Evolutionary conservation across 2,888 invertebrate species (phyloP).

Genomic region (Crossocerus cetratus): DNA sequence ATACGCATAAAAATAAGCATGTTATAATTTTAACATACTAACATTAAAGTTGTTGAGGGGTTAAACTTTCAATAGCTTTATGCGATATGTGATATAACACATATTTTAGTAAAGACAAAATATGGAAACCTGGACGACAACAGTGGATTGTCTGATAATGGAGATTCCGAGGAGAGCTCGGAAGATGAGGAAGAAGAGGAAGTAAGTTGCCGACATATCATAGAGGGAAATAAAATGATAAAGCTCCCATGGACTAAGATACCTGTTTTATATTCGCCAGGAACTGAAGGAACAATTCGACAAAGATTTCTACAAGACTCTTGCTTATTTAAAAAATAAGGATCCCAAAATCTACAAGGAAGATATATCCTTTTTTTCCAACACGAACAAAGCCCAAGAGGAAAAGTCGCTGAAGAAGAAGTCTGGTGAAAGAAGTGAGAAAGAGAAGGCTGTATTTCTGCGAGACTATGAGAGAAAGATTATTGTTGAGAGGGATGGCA

Average conservation of each 20-base stretch:
- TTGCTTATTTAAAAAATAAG: slow-evolving; percentile 90
- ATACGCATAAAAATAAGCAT: no score
- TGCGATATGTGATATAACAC: slow-evolving; percentile 30
- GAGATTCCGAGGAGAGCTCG: slow-evolving; percentile 76
- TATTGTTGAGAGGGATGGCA: slow-evolving; percentile 84
- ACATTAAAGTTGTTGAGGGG: neutral
- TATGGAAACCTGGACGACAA: slow-evolving; percentile 81
- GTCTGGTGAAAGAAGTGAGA: slow-evolving; percentile 70
- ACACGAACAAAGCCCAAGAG: slow-evolving; percentile 28
- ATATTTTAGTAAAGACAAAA: slow-evolving; percentile 84
- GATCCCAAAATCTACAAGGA: slow-evolving; percentile 94
- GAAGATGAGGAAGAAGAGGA: slow-evolving; percentile 84
- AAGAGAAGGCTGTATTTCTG: slow-evolving; percentile 82
- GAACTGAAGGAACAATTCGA: slow-evolving; percentile 83
- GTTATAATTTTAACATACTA: no score
- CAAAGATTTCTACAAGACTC: slow-evolving; percentile 91
- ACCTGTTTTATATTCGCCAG: no score
- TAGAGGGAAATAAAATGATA: no score
- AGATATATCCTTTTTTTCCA: slow-evolving; percentile 83
- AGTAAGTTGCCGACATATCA: slow-evolving; percentile 49
- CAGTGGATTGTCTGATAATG: slow-evolving; percentile 72
- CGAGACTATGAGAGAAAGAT: slow-evolving; percentile 89
- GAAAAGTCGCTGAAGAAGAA: slow-evolving; percentile 4
- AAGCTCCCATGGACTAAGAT: no score
- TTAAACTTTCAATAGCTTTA: slow-evolving; percentile 30